A percentile compares a stretch with the other conserved stretches of the same genome.
phyloP scores from a whole-genome alignment of 2,888 invertebrate genomes.

The Tricholauxania praeusta region DNA sequence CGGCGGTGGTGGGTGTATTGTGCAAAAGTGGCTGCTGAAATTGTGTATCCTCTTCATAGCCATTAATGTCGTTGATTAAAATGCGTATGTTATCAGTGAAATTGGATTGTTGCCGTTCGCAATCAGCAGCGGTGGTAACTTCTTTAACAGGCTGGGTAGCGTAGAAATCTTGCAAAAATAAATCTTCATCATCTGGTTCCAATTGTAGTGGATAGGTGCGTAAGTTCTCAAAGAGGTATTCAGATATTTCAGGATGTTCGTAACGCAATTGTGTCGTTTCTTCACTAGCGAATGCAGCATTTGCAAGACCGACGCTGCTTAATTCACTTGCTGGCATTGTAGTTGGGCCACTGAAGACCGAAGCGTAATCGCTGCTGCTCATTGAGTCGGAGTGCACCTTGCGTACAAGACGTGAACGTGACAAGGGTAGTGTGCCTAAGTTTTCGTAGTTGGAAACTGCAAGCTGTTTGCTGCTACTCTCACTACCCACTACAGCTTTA shows the following conservation, averaged over 20 bases:
- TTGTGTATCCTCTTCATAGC: slow-evolving; percentile 1
- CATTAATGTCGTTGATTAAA: slow-evolving; percentile 57
- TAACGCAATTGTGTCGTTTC: slow-evolving; percentile 52
- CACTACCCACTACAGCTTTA: slow-evolving; percentile 42
- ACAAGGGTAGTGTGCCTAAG: slow-evolving; percentile 52
- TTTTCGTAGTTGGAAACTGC: slow-evolving; percentile 55
- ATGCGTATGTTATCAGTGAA: slow-evolving; percentile 53
- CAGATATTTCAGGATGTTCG: slow-evolving; percentile 64
- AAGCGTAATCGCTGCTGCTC: slow-evolving; percentile 68
- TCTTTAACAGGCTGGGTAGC: slow-evolving; percentile 48
- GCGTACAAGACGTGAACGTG: slow-evolving; percentile 11
- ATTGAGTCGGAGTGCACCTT: slow-evolving; percentile 60
- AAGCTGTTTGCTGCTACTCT: slow-evolving; percentile 21
- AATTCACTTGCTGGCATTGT: slow-evolving; percentile 12
- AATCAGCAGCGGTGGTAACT: slow-evolving; percentile 40
- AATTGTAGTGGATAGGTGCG: slow-evolving; percentile 48
- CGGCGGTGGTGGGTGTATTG: not conserved
- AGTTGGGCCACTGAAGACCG: slow-evolving; percentile 65
- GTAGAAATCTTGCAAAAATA: slow-evolving; percentile 22
- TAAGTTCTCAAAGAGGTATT: slow-evolving; percentile 60
- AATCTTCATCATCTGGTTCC: slow-evolving; percentile 53
- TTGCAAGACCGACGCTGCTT: slow-evolving; percentile 13
- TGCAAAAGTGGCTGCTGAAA: not conserved
- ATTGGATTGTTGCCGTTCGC: slow-evolving; percentile 41
- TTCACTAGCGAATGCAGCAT: slow-evolving; percentile 30